Base-by-base conservation (phyloP, 2,113 vertebrate genomes). In the Lagenorhynchus albirostris region DNA sequence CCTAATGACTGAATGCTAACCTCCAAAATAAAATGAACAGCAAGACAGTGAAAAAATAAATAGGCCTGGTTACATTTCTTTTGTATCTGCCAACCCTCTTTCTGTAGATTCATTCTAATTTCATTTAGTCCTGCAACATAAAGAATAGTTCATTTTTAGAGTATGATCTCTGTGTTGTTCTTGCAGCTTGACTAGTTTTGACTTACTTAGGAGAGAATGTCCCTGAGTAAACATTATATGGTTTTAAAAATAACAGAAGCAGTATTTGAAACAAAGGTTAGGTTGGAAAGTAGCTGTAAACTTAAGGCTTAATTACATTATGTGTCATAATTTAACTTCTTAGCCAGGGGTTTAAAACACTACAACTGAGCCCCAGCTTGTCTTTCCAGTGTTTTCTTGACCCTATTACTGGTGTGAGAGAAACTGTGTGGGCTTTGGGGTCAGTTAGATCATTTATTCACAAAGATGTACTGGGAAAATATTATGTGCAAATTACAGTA, bases 201-300 rank as follows among this genome's bases (percentile, higher is more conserved):
- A 96, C 92, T 97, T 95, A 94, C 91, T 91, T 68, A 94, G 85
- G 50, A 95, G 41, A 94, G 70, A 83, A 33, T 91, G 82, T 89
- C 85, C 62, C 91, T 96, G 91, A 96, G 94, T 97, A 97, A 97
- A 97, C 82, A 96, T 58, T 88, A 92, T 41, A 93, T 83, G 94
- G 96, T 86, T 97, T 97, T 93, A 36, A 96, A 97, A 95, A 97
- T 95, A 98, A 96, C 87, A 97, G 80, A 96, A 95, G 96, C 87
- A 94, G 90, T 96, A 94, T 74, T 92, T 89, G 97, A 96, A 96
- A 97, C 96, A 97, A 97, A 98, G 94, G 68, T 91, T 95, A 84
- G 58, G 62, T 79, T 96, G 81, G 96, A 96, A 82, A 96, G 88
- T 85, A 83, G 97, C 97, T 83, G 95, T 96, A 96, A 95, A 94